phyloP scores from a whole-genome alignment of 2,113 vertebrate genomes.

The Todiramphus chloris region DNA sequence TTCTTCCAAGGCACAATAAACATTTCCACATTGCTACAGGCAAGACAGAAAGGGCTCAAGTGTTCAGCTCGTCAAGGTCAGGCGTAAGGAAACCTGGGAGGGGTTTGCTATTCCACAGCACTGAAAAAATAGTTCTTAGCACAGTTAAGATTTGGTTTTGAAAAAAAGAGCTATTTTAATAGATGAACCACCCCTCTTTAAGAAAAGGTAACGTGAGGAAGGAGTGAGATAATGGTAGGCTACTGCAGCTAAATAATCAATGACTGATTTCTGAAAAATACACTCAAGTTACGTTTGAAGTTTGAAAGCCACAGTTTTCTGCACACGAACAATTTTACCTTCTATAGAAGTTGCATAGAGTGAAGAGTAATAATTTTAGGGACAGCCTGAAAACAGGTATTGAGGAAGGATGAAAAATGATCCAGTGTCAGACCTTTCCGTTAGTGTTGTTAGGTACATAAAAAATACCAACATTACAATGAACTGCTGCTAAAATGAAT shows the following conservation, averaged over 20 bases:
- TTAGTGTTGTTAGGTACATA: background rate
- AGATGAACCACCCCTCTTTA: background rate
- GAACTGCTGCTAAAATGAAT: background rate
- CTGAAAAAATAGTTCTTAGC: background rate
- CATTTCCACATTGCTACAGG: constrained; percentile 49
- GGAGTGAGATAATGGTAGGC: background rate
- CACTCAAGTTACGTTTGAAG: background rate
- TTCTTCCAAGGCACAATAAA: constrained; percentile 52
- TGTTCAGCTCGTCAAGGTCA: constrained; percentile 42
- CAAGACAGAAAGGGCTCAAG: constrained; percentile 25
- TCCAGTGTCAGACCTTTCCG: background rate
- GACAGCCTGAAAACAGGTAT: background rate
- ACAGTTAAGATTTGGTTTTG: background rate
- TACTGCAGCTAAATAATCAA: background rate
- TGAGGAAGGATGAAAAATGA: background rate
- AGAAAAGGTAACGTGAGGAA: background rate
- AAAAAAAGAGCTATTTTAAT: background rate
- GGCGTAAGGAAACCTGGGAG: background rate
- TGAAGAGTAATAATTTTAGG: background rate
- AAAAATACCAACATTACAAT: background rate
- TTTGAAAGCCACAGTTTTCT: background rate
- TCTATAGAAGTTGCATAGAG: background rate
- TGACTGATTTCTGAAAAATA: background rate
- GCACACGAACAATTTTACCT: background rate
- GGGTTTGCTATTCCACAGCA: background rate